Conservation (phyloP, 2,888 invertebrate genomes). For the Drosophila birchii region DNA sequence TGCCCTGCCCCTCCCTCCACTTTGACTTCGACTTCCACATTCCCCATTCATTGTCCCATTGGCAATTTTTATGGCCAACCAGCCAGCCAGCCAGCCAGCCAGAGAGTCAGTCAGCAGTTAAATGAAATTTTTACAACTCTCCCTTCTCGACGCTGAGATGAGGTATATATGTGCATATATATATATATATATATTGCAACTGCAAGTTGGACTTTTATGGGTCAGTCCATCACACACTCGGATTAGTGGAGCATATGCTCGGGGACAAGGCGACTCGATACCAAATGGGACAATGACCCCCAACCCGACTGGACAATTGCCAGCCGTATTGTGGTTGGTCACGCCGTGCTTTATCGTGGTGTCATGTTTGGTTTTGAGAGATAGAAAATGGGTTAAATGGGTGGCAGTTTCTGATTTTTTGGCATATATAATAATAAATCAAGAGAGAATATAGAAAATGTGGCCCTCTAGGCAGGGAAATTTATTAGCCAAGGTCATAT, state of each 20-base stretch:
- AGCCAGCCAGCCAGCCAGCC: neutral
- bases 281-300: constrained; percentile 22
- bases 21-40: constrained; percentile 19
- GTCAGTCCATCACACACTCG: constrained; percentile 46
- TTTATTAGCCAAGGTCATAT: neutral
- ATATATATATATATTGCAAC: constrained; percentile 24
- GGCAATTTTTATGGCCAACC: constrained; percentile 63
- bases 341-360: constrained; percentile 14
- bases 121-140: constrained; percentile 59
- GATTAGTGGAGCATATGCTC: constrained; percentile 66
- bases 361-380: neutral
- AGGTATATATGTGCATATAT: neutral
- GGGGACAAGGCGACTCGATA: constrained; percentile 33
- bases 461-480: neutral
- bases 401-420: neutral
- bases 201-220: constrained; percentile 67
- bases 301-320: constrained; percentile 26
- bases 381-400: neutral
- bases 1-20: neutral
- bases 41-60: constrained; percentile 50
- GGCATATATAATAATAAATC: neutral
- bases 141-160: neutral
- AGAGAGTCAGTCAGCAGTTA: constrained; percentile 29
- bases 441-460: no score
- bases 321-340: constrained; percentile 57